Conservation (phyloP, 2,888 invertebrate species). For the Phragmatobia fuliginosa region DNA sequence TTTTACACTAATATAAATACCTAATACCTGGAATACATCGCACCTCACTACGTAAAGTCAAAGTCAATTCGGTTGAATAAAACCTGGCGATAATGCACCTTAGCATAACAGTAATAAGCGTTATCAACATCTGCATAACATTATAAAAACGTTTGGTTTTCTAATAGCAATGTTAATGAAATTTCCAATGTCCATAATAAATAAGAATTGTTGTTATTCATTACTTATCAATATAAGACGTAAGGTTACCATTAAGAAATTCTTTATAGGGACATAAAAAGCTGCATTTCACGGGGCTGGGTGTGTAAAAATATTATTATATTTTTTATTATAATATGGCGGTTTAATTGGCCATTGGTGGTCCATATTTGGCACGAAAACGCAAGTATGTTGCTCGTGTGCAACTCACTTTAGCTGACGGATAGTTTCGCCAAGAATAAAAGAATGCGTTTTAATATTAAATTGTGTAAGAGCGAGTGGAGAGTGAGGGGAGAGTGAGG, state of each 20-base stretch:
- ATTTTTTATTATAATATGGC: slow-evolving; percentile 43
- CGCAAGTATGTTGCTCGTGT: slow-evolving; percentile 54
- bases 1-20: neutral
- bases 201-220: slow-evolving; percentile 21
- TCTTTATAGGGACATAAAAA: slow-evolving; percentile 42
- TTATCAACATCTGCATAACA: neutral
- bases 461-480: slow-evolving; percentile 29
- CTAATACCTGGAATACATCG: neutral
- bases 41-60: neutral
- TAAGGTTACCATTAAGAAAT: slow-evolving; percentile 41
- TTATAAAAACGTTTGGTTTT: neutral
- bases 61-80: slow-evolving; percentile 1
- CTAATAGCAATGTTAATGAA: slow-evolving; percentile 15
- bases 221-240: slow-evolving; percentile 40
- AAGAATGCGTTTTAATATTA: slow-evolving; percentile 43
- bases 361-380: slow-evolving; percentile 53
- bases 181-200: slow-evolving; percentile 18
- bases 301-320: slow-evolving; percentile 43
- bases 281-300: slow-evolving; percentile 38
- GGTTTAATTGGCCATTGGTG: slow-evolving; percentile 55
- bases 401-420: slow-evolving; percentile 33
- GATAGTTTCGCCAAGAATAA: slow-evolving; percentile 39
- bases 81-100: slow-evolving; percentile 4
- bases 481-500: slow-evolving; percentile 28
- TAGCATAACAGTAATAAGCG: neutral